Percentiles rank a stretch among this genome's conserved stretches.
Evolutionary conservation across 2,113 vertebrate genomes (phyloP).

Genomic region (Nothobranchius furzeri): DNA sequence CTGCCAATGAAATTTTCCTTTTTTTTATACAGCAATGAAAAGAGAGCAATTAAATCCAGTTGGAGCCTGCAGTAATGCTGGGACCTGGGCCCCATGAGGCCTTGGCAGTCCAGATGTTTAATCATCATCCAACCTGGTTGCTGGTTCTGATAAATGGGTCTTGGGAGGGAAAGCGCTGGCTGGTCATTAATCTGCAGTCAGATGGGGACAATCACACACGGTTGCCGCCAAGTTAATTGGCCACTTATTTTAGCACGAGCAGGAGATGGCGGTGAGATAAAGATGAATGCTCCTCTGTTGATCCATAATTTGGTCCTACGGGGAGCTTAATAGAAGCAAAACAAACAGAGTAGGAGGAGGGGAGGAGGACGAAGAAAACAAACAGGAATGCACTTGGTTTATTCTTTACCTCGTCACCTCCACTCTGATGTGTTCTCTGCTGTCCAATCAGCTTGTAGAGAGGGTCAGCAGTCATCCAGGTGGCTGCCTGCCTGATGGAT

Average conservation of each 20-base stretch:
- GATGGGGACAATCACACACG: slow-evolving; percentile 87
- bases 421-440: slow-evolving; percentile 34
- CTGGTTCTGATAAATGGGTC: slow-evolving; percentile 93
- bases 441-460: slow-evolving; percentile 47
- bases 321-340: slow-evolving; percentile 67
- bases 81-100: slow-evolving; percentile 76
- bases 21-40: slow-evolving; percentile 83
- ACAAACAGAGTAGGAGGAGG: slow-evolving; percentile 56
- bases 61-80: slow-evolving; percentile 78
- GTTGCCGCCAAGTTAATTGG: slow-evolving; percentile 91
- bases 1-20: slow-evolving; percentile 81
- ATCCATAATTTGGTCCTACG: slow-evolving; percentile 78
- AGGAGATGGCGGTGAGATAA: slow-evolving; percentile 63
- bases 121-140: slow-evolving; percentile 90
- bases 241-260: slow-evolving; percentile 84
- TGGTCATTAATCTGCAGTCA: slow-evolving; percentile 93
- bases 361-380: slow-evolving; percentile 19
- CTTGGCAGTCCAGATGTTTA: slow-evolving; percentile 78
- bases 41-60: slow-evolving; percentile 89
- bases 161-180: slow-evolving; percentile 84
- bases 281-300: slow-evolving; percentile 80
- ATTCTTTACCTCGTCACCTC: slow-evolving; percentile 52
- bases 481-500: slow-evolving; percentile 73
- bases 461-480: slow-evolving; percentile 71
- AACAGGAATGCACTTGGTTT: slow-evolving; percentile 39